Evolutionary conservation across 2,888 invertebrate genomes (phyloP).

Genomic region (Elegia similella): DNA sequence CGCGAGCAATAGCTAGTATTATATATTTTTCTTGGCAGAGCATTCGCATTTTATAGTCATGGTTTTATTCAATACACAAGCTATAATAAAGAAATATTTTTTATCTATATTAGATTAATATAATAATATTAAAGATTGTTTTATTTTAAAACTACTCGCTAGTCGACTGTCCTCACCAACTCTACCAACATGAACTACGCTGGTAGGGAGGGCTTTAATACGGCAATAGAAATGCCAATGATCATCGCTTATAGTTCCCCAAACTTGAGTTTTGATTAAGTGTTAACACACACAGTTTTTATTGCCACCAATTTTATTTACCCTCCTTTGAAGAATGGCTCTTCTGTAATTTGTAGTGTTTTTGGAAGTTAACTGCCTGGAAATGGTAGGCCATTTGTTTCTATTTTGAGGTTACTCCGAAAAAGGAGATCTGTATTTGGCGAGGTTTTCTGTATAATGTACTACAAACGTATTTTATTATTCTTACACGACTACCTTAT

Average conservation of each 20-base stretch:
- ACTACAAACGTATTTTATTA: too few species aligned
- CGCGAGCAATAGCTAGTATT: too few species aligned
- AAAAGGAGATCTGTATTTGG: background rate
- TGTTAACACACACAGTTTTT: constrained; percentile 17
- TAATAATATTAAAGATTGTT: too few species aligned
- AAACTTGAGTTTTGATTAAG: constrained; percentile 19
- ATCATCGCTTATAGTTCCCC: constrained; percentile 22
- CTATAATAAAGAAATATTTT: too few species aligned
- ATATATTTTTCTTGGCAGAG: too few species aligned
- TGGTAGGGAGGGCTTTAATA: constrained; percentile 39
- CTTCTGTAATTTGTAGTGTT: constrained; percentile 10
- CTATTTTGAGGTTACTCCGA: background rate
- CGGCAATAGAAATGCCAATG: constrained; percentile 28
- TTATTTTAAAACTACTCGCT: background rate
- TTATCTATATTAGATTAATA: too few species aligned
- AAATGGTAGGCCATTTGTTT: constrained; percentile 15
- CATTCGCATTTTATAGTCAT: too few species aligned
- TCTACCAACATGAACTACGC: background rate
- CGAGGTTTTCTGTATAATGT: background rate
- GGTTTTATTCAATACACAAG: too few species aligned
- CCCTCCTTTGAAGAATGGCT: constrained; percentile 1
- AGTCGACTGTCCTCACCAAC: background rate
- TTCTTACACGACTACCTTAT: too few species aligned
- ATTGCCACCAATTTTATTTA: constrained; percentile 15
- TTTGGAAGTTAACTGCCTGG: constrained; percentile 14